Percentiles rank a stretch among this genome's conserved stretches.
These are phyloP conservation scores for Tachysurus vachellii DNA, from an alignment of 2,113 vertebrate species.

Conservation along the genomic window DNA sequence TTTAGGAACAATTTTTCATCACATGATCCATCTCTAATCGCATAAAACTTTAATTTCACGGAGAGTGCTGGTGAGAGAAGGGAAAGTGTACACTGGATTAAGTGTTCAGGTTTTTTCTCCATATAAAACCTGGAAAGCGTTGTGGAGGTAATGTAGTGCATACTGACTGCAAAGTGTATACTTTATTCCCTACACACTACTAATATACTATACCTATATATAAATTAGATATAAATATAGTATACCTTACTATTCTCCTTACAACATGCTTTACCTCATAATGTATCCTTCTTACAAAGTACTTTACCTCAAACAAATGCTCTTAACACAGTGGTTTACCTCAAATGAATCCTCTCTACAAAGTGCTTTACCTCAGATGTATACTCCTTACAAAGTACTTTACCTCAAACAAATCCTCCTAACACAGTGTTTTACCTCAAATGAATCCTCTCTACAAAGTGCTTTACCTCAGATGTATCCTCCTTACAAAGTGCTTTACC, in stretches of 20 bases:
- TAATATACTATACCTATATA: not conserved
- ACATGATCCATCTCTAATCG: slow-evolving; percentile 32
- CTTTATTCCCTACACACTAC: not conserved
- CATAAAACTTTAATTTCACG: slow-evolving; percentile 24
- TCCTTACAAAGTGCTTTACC: not conserved
- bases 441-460: not conserved
- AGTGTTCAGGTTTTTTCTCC: not conserved
- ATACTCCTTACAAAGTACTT: not conserved
- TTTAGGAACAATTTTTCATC: slow-evolving; percentile 16
- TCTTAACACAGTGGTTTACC: too few species aligned
- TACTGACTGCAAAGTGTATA: not conserved
- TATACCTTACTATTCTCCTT: not conserved
- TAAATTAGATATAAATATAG: too few species aligned
- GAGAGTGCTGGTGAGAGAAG: not conserved
- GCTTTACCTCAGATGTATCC: not conserved
- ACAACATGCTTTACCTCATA: not conserved
- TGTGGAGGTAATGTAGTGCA: not conserved
- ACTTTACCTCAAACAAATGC: not conserved
- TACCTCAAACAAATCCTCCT: not conserved
- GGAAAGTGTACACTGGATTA: slow-evolving; percentile 9
- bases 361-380: not conserved
- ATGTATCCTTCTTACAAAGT: not conserved
- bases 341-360: not conserved
- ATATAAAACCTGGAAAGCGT: not conserved
- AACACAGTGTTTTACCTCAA: not conserved